Percentiles rank a stretch among this genome's conserved stretches.
Conservation (phyloP, 2,888 invertebrate genomes). For the Polyommatus iphigenia region DNA sequence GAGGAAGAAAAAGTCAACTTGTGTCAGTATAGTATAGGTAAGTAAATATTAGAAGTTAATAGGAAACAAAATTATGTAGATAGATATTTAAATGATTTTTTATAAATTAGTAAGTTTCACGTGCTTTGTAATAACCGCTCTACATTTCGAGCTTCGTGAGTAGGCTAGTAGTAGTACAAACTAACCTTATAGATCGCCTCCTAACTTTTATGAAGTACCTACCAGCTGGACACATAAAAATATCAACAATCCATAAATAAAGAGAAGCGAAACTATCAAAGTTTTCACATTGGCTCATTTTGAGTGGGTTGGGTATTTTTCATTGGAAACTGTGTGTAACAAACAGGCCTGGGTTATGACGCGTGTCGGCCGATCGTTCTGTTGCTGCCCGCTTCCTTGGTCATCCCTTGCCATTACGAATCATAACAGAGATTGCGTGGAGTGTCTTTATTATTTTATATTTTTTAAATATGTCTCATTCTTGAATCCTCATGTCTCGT, state of each 20-base stretch:
- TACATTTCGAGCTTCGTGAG: background rate
- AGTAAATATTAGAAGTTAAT: no score
- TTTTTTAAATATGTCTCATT: background rate
- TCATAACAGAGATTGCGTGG: conserved; percentile 41
- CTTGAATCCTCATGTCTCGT: no score
- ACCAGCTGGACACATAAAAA: conserved; percentile 23
- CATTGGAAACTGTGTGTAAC: conserved; percentile 41
- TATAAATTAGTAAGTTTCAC: no score
- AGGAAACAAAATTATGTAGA: no score
- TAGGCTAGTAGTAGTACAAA: background rate
- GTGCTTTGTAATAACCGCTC: no score
- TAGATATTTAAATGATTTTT: no score
- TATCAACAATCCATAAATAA: conserved; percentile 29
- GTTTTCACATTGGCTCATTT: conserved; percentile 32
- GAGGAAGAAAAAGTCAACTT: no score
- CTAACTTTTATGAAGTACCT: background rate
- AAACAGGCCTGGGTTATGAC: conserved; percentile 62
- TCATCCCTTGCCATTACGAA: conserved; percentile 48
- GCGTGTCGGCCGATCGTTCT: conserved; percentile 72
- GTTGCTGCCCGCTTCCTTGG: conserved; percentile 74
- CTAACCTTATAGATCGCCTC: background rate
- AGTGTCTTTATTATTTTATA: background rate
- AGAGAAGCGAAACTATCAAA: conserved; percentile 28
- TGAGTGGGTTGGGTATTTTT: conserved; percentile 38
- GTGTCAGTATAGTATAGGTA: no score